A percentile compares a stretch with the other conserved stretches of the same genome.
These are phyloP conservation scores for Colletes latitarsis DNA, from an alignment of 1,140 invertebrate species.

Conservation along the genomic window DNA sequence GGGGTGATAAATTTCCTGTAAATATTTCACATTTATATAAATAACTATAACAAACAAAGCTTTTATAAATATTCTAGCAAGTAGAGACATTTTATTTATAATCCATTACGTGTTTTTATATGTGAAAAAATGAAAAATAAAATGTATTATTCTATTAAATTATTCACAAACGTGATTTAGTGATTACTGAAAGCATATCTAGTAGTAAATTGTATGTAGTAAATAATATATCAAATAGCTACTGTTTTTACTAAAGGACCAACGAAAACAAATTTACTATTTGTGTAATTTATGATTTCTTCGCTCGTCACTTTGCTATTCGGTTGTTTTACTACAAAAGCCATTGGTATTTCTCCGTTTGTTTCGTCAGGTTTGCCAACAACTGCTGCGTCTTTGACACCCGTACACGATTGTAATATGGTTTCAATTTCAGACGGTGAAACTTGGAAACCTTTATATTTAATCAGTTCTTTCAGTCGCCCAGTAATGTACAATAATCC, in stretches of 20 bases:
- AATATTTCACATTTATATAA: not conserved
- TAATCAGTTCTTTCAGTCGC: slow-evolving; percentile 84
- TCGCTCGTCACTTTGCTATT: slow-evolving; percentile 76
- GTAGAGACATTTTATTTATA: too few species aligned
- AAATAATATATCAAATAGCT: too few species aligned
- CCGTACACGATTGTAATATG: slow-evolving; percentile 84
- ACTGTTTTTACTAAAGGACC: too few species aligned
- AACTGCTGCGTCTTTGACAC: slow-evolving; percentile 85
- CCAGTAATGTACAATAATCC: slow-evolving; percentile 81
- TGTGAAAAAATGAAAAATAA: too few species aligned
- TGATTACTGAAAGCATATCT: too few species aligned
- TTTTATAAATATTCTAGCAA: too few species aligned
- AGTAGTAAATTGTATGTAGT: too few species aligned
- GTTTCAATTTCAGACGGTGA: slow-evolving; percentile 82
- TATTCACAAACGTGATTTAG: too few species aligned
- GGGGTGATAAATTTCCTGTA: slow-evolving; percentile 80
- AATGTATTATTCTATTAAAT: too few species aligned
- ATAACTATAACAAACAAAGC: too few species aligned
- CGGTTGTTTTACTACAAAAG: slow-evolving; percentile 81
- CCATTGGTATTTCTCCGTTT: slow-evolving; percentile 84
- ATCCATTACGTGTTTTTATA: too few species aligned
- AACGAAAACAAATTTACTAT: slow-evolving; percentile 51
- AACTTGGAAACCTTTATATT: slow-evolving; percentile 82
- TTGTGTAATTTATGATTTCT: slow-evolving; percentile 82
- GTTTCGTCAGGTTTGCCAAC: slow-evolving; percentile 84